Evolutionary conservation across 2,888 invertebrate species (phyloP).

Genomic region (Cantharis lateralis): DNA sequence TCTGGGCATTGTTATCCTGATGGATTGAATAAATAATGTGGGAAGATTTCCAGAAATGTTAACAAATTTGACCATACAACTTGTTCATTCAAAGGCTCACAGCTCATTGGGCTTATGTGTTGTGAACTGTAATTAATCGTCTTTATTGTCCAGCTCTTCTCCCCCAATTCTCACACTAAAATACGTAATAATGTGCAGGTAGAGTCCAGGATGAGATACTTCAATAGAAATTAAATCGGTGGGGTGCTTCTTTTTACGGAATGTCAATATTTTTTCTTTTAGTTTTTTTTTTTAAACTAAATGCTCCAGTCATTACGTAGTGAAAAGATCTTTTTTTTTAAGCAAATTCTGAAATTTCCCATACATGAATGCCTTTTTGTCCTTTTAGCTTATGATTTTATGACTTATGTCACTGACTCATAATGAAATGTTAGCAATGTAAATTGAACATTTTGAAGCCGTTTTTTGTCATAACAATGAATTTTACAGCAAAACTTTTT

Average conservation of each 20-base stretch:
- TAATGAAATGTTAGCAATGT: too few species aligned
- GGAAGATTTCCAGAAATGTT: not conserved
- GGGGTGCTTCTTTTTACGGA: not conserved
- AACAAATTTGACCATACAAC: not conserved
- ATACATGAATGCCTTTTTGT: too few species aligned
- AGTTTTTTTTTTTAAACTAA: too few species aligned
- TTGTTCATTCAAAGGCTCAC: not conserved
- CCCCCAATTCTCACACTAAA: not conserved
- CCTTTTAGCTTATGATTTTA: too few species aligned
- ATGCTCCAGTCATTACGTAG: too few species aligned
- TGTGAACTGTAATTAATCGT: not conserved
- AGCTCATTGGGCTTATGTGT: not conserved
- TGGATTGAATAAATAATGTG: not conserved
- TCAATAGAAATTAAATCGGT: not conserved
- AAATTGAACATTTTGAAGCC: too few species aligned
- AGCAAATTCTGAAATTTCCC: too few species aligned
- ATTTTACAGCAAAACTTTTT: too few species aligned
- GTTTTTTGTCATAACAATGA: too few species aligned
- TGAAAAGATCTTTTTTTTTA: too few species aligned
- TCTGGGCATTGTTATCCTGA: not conserved
- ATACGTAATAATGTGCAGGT: not conserved
- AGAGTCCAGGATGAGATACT: not conserved
- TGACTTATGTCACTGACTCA: too few species aligned
- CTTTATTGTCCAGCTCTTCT: not conserved
- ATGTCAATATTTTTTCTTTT: too few species aligned